These are phyloP conservation scores for Carpatolechia fugitivella DNA, from an alignment of 2,888 invertebrate species.

Conservation along the genomic window DNA sequence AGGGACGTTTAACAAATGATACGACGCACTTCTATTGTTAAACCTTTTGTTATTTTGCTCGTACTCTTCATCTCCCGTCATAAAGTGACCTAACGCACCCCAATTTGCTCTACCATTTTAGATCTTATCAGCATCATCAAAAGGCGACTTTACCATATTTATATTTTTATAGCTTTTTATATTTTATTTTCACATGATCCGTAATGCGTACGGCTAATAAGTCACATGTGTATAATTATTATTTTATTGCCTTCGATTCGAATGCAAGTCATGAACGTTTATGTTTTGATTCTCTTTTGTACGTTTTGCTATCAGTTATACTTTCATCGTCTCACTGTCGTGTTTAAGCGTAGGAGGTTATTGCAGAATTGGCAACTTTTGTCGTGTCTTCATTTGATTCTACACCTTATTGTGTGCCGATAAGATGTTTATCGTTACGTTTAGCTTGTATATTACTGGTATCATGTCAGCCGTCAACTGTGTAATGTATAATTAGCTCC, in stretches of 20 bases:
- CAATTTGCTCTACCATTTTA: conserved; percentile 21
- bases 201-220: conserved; percentile 69
- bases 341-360: conserved; percentile 53
- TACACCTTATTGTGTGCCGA: conserved; percentile 36
- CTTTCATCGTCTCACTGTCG: conserved; percentile 57
- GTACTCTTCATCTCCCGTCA: conserved; percentile 39
- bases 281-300: conserved; percentile 54
- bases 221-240: conserved; percentile 78
- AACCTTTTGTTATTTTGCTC: conserved; percentile 71
- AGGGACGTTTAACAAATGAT: conserved; percentile 79
- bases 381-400: conserved; percentile 27
- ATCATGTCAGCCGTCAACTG: conserved; percentile 10
- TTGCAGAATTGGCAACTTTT: conserved; percentile 27
- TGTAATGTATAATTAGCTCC: conserved; percentile 14
- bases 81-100: conserved; percentile 39
- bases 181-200: conserved; percentile 55
- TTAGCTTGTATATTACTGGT: background rate
- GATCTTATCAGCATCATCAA: conserved; percentile 21
- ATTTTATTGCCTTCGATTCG: conserved; percentile 70
- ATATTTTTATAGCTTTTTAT: conserved; percentile 16
- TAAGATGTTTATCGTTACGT: conserved; percentile 27
- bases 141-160: conserved; percentile 21
- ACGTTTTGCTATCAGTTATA: conserved; percentile 47
- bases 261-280: conserved; percentile 65
- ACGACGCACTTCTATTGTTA: conserved; percentile 73